Conservation (phyloP, 2,113 vertebrate genomes). For the Sturnus vulgaris region DNA sequence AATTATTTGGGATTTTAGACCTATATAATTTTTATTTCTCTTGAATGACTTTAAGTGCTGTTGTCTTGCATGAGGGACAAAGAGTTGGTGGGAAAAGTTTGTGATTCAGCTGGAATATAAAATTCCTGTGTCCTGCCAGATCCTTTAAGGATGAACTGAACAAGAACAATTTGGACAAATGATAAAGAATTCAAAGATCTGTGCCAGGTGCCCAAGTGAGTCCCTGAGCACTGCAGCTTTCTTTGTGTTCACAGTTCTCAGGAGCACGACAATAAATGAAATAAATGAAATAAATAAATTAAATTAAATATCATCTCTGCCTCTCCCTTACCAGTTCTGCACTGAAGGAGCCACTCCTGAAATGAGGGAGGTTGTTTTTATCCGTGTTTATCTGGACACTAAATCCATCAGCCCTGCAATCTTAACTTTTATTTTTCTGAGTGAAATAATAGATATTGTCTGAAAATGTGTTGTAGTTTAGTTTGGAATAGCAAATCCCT, state of each 20-base stretch:
- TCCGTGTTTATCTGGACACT: not conserved
- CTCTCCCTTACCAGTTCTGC: not conserved
- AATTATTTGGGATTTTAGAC: not conserved
- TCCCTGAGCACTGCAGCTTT: not conserved
- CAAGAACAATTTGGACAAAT: not conserved
- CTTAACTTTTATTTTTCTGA: not conserved
- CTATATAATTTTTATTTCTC: not conserved
- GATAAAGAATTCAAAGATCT: not conserved
- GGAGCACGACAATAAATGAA: not conserved
- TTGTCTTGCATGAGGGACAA: not conserved
- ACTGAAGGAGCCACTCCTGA: not conserved
- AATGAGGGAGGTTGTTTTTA: not conserved
- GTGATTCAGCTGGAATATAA: not conserved
- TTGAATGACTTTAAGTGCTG: not conserved
- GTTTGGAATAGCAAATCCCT: not conserved
- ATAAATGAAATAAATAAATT: not conserved
- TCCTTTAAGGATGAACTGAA: not conserved
- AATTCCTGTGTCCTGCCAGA: not conserved
- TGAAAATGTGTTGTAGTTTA: not conserved
- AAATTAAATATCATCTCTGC: not conserved
- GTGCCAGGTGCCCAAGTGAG: not conserved
- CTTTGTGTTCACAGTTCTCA: not conserved
- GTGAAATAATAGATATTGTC: not conserved
- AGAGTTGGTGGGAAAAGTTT: not conserved
- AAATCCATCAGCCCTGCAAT: not conserved